Evolutionary conservation across 2,113 vertebrate species (phyloP), one percentile per base, ranked within the genome.

Genomic region (Myotis lucifugus): DNA sequence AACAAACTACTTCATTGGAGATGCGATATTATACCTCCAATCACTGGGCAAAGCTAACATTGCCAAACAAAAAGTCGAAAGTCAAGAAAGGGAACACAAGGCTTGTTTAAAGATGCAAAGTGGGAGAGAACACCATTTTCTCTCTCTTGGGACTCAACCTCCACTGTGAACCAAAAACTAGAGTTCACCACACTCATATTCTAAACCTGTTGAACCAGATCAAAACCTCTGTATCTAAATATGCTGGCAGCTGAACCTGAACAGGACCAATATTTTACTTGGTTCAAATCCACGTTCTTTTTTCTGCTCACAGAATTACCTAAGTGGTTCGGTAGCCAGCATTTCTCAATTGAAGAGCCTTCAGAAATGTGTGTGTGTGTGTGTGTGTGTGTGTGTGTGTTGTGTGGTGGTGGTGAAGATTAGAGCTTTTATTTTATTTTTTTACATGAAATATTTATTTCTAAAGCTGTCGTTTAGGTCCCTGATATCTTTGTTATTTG

Each of bases 221-320:
- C 52, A 70, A 93, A 97, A 97, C 92, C 93, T 92, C 76, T 67
- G 4, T 56, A 27, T 95, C 78, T 52, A 96, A 96, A 91, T 67
- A 85, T 82, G 37, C 42, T 90, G 17, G 56, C 46, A 86, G 37
- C 17, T 95, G 93, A 96, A 69, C 88, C 79, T 56, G 50, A 95
- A 86, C 74, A 84, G 52, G 34, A 21, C 64, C 76, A 95, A 27
- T 93, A 70, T 91, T 96, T 96, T 77, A 91, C 86, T 90, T 92
- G 88, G 82, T 91, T 90, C 91, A 94, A 92, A 70, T 67, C 52
- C 93, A 82, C 91, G 77, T 72, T 92, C 4, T 85, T 54, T 78
- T 52, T 54, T 29, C 37, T 92, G 64, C 70, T 70, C 67, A n/a
- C 6, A 76, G 90, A 95, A 93, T 95, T 87, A 81, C 40, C 50